Conservation (phyloP, 1,140 invertebrate species). For the Asobara japonica region DNA sequence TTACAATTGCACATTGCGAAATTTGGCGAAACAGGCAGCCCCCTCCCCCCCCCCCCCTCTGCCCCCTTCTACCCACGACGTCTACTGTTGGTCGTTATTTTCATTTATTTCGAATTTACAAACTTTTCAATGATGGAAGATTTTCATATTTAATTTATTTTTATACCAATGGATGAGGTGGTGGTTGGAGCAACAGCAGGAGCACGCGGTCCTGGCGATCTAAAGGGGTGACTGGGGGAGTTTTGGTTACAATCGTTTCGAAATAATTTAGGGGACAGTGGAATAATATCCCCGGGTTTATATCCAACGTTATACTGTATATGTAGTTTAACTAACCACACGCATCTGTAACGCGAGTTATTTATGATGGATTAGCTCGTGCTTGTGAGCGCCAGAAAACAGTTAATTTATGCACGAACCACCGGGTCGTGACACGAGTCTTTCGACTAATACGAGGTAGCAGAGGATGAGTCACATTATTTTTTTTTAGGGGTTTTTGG, state of each 20-base stretch:
- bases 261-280: conserved; percentile 63
- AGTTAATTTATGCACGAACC: conserved; percentile 37
- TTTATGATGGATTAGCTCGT: conserved; percentile 42
- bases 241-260: conserved; percentile 54
- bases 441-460: neutral
- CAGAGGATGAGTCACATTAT: neutral
- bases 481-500: neutral
- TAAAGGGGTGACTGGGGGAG: conserved; percentile 10
- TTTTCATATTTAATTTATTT: too few relatives aligned
- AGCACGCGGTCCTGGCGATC: conserved; percentile 1
- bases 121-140: too few relatives aligned
- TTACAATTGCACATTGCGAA: too few relatives aligned
- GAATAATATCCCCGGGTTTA: conserved; percentile 36
- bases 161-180: neutral
- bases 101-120: too few relatives aligned
- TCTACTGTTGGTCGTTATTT: too few relatives aligned
- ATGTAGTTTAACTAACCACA: conserved; percentile 7
- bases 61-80: too few relatives aligned
- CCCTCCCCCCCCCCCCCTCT: too few relatives aligned
- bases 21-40: too few relatives aligned
- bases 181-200: neutral
- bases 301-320: conserved; percentile 19
- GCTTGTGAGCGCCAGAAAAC: conserved; percentile 22
- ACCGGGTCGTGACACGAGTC: conserved; percentile 29
- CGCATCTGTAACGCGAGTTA: conserved; percentile 42